Evolutionary conservation across 53 echinoderm and acorn worm genomes (phyloP), one percentile per base, ranked within the genome.

Genomic region (Astropecten irregularis): DNA sequence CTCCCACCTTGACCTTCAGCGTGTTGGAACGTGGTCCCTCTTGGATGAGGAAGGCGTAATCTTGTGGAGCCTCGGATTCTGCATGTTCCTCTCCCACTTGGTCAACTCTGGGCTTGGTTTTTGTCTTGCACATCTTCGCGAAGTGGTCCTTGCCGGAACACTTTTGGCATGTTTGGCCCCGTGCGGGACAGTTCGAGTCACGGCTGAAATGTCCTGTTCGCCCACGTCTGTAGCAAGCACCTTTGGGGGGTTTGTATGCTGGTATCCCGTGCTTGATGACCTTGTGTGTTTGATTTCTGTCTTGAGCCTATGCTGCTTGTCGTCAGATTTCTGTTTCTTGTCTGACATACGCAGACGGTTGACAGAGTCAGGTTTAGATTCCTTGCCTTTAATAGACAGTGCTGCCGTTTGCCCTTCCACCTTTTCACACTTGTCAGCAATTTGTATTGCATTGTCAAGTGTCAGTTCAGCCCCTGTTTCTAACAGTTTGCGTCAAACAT

Each of bases 401-500:
- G 69, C 26, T 18, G 69, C 69, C 69, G 81, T 77, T 38, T 87
- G 81, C 10, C n/a, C 22, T 20, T 84, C 84, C 14, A 84, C 76
- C 20, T 34, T 54, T 28, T 89, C 90, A 74, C 76, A 66, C 22
- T 70, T 25, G 26, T 59, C 53, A 31, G 86, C 83, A 36, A 64
- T 64, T 37, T 56, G 40, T 49, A 81, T 38, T 23, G 63, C 11
- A 3, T 82, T 46, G 20, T 52, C 44, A 30, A 90, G 32, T 20
- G 81, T 90, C n/a, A 81, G 54, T 15, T 27, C 66, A 22, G 49
- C 61, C 2, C 82, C 73, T 55, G 71, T 69, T 57, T 82, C 66
- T 15, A 82, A 59, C 33, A 89, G 38, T 32, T 89, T 85, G 35
- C 85, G 47, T 22, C 85, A 15, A 13, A 89, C 23, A 19, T 71